A percentile compares a stretch with the other conserved stretches of the same genome.
Conservation (phyloP, 2,888 invertebrate genomes). For the Heliconius ethilla region DNA sequence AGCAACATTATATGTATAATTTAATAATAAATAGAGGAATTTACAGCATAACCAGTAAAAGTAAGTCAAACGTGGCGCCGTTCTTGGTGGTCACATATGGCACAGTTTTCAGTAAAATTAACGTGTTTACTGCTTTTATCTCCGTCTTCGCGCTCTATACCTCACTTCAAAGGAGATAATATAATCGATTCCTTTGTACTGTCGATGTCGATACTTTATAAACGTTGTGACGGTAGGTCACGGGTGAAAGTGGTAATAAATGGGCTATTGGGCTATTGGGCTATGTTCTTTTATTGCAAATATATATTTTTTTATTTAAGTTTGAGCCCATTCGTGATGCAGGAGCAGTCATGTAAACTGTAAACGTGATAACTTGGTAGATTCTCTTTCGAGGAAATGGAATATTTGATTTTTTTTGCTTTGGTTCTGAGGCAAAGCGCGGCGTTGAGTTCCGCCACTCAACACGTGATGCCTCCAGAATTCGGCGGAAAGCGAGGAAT, state of each 20-base stretch:
- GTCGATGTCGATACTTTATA: conserved; percentile 32
- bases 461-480: too few relatives aligned
- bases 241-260: conserved; percentile 39
- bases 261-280: neutral
- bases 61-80: neutral
- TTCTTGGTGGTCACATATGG: conserved; percentile 37
- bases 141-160: conserved; percentile 50
- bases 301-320: too few relatives aligned
- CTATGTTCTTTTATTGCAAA: neutral
- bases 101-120: conserved; percentile 50
- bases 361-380: too few relatives aligned
- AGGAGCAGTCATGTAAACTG: too few relatives aligned
- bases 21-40: neutral
- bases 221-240: conserved; percentile 34
- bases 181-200: conserved; percentile 46
- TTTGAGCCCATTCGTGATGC: too few relatives aligned
- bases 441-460: too few relatives aligned
- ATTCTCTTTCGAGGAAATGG: too few relatives aligned
- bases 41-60: neutral
- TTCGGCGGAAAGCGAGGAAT: too few relatives aligned
- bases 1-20: too few relatives aligned
- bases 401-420: too few relatives aligned
- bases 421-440: too few relatives aligned
- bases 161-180: conserved; percentile 51
- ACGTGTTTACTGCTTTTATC: conserved; percentile 54